These are phyloP conservation scores for Sesamia nonagrioides DNA, from an alignment of 1,140 invertebrate species.

Conservation along the genomic window DNA sequence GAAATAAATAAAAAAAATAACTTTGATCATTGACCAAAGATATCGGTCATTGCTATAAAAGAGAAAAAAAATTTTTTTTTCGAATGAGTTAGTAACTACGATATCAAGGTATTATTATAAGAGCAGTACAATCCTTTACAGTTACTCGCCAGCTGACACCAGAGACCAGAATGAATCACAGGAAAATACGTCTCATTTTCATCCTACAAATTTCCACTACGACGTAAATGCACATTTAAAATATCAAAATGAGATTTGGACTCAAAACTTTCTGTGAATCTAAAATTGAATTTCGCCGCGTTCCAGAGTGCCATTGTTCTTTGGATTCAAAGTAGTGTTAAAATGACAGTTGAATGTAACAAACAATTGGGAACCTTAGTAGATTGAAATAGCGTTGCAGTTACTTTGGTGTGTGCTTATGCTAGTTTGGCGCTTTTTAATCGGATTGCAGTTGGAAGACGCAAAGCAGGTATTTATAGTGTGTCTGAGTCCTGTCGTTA, in stretches of 20 bases:
- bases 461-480: constrained; percentile 46
- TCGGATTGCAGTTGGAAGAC: constrained; percentile 50
- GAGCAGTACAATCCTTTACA: too few relatives aligned
- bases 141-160: neutral
- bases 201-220: constrained; percentile 37
- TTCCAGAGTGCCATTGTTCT: constrained; percentile 54
- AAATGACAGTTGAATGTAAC: constrained; percentile 36
- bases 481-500: constrained; percentile 17
- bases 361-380: constrained; percentile 15
- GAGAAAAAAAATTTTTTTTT: too few relatives aligned
- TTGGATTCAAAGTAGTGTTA: constrained; percentile 52
- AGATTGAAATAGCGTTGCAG: neutral
- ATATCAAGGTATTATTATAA: too few relatives aligned
- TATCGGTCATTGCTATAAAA: too few relatives aligned
- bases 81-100: too few relatives aligned
- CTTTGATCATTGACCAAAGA: too few relatives aligned
- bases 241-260: constrained; percentile 60
- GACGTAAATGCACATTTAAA: constrained; percentile 55
- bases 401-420: neutral
- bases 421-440: constrained; percentile 50
- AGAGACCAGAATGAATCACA: constrained; percentile 36
- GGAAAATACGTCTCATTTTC: constrained; percentile 40
- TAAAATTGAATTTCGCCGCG: constrained; percentile 58
- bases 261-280: constrained; percentile 52
- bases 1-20: too few relatives aligned